Evolutionary conservation across 1,140 invertebrate species (phyloP), one percentile per base, ranked within the genome.

Genomic region (Saccostrea echinata): DNA sequence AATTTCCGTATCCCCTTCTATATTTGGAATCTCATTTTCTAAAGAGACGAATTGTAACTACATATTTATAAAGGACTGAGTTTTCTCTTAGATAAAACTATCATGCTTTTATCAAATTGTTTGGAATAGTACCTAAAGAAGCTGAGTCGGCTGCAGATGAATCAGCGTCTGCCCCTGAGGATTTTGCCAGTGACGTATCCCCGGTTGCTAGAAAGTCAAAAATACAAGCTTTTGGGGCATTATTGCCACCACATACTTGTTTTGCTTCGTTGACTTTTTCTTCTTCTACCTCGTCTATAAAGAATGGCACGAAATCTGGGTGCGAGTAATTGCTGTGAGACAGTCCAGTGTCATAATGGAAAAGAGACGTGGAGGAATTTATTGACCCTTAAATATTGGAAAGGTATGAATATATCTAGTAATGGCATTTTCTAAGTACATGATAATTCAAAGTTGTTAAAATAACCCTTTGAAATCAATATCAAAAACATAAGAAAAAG

Each of bases 201-300:
- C 86, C 86, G 16, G 86, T 87, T 52, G 82, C 86, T 21, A 87
- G 35, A 4, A 30, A 87, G 57, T 87, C 86, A 84, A 84, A 87
- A 21, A 87, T 87, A 84, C 86, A 87, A 4, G 86, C 86, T 53
- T 87, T 53, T 57, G 71, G 11, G 11, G 71, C 71, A 33, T 18
- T 33, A 30, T 21, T 51, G 52, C 82, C 82, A 18, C 82, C 82
- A 53, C 82, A 84, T 51, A 27, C 18, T 52, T 51, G 13, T 53
- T 51, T 84, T 21, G 82, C 43, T 21, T 4, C 30, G 24, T 84
- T 55, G 18, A 52, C 21, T 27, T 21, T 27, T n/a, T 51, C 52
- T 13, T 55, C 16, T 51, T 52, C n/a, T 18, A 24, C 16, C 51
- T 84, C 82, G 13, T 84, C 82, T 8, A 84, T 51, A 18, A 24